Evolutionary conservation across 2,888 invertebrate genomes (phyloP).

Genomic region (Cerastoderma edule): DNA sequence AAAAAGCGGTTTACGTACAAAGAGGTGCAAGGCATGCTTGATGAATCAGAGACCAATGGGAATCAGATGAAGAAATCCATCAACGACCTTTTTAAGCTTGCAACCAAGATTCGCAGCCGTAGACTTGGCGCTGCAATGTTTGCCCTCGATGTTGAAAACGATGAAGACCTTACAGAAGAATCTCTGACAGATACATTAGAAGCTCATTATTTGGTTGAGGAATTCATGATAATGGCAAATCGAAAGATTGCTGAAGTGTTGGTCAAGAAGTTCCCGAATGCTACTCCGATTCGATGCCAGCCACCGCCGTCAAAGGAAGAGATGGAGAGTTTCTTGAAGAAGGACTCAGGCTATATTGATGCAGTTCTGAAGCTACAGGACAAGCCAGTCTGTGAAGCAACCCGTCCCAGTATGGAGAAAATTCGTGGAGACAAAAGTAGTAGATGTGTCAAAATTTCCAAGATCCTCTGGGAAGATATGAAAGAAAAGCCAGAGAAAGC

Average conservation of each 20-base stretch:
- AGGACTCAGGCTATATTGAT: slow-evolving; percentile 39
- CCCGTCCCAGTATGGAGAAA: slow-evolving; percentile 20
- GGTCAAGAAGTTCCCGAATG: slow-evolving; percentile 33
- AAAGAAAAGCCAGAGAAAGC: background rate
- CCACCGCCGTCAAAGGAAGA: slow-evolving; percentile 53
- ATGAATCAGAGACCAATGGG: slow-evolving; percentile 16
- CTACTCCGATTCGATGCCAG: slow-evolving; percentile 59
- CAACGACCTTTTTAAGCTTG: slow-evolving; percentile 37
- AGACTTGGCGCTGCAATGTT: slow-evolving; percentile 54
- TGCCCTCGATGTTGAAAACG: slow-evolving; percentile 50
- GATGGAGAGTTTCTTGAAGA: slow-evolving; percentile 45
- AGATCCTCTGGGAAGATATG: slow-evolving; percentile 30
- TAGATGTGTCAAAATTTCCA: slow-evolving; percentile 23
- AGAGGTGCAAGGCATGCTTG: slow-evolving; percentile 64
- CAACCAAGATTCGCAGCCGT: slow-evolving; percentile 37
- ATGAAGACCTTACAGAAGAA: slow-evolving; percentile 33
- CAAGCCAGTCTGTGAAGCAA: slow-evolving; percentile 1
- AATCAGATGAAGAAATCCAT: slow-evolving; percentile 28
- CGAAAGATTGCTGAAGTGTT: slow-evolving; percentile 50
- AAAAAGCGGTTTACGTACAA: slow-evolving; percentile 58
- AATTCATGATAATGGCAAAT: slow-evolving; percentile 66
- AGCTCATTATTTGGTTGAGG: slow-evolving; percentile 64
- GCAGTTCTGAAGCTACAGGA: slow-evolving; percentile 55
- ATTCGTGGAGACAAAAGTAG: slow-evolving; percentile 6
- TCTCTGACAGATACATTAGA: slow-evolving; percentile 36